phyloP scores from a whole-genome alignment of 2,888 invertebrate species.

The Mesorhabditis belari region DNA sequence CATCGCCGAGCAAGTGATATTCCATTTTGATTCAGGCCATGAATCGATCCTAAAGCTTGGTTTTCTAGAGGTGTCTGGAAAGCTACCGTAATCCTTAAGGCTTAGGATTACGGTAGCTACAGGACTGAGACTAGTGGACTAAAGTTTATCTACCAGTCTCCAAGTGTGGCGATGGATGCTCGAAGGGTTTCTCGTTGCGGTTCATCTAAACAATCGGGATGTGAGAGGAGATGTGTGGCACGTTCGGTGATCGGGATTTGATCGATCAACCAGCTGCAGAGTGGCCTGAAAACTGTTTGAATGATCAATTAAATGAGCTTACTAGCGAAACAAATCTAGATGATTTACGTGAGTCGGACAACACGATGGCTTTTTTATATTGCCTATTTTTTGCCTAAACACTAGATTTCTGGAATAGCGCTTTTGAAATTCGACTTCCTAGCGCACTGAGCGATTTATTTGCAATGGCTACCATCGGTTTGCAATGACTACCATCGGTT shows the following conservation, averaged over 20 bases:
- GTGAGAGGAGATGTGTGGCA: not conserved
- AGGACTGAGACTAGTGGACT: not conserved
- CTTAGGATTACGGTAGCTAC: not conserved
- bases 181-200: not conserved
- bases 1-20: not conserved
- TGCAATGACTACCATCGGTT: no score
- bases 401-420: no score
- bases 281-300: not conserved
- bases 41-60: not conserved
- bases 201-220: not conserved
- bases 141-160: not conserved
- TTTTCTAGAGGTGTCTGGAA: no score
- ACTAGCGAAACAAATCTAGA: no score
- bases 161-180: not conserved
- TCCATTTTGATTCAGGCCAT: not conserved
- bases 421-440: no score
- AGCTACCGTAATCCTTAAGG: no score
- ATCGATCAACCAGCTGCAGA: not conserved
- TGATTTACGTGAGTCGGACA: no score
- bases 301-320: not conserved
- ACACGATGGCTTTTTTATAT: no score
- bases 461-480: no score
- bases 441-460: no score
- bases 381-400: no score
- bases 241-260: not conserved